Conservation (phyloP, 2,888 invertebrate genomes). For the Chymomyza procnemis region DNA sequence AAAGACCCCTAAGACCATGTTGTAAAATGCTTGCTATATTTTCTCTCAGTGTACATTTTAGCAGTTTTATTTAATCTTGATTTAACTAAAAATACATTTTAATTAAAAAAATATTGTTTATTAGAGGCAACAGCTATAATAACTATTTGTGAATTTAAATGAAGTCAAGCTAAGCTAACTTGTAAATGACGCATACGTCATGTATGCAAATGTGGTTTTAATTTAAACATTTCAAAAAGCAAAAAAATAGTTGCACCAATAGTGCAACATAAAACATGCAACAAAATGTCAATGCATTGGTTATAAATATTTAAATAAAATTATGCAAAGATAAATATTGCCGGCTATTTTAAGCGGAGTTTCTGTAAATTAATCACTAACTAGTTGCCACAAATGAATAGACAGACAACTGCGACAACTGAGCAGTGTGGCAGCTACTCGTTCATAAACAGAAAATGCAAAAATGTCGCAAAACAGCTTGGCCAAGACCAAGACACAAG, state of each 20-base stretch:
- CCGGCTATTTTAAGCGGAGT: slow-evolving; percentile 6
- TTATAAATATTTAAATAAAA: slow-evolving; percentile 34
- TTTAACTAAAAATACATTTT: no score
- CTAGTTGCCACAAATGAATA: slow-evolving; percentile 9
- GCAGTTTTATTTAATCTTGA: no score
- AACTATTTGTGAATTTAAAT: no score
- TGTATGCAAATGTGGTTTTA: neutral
- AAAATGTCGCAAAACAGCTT: neutral
- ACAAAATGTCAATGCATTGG: slow-evolving; percentile 2
- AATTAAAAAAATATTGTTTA: no score
- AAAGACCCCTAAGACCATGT: no score
- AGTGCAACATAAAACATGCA: slow-evolving; percentile 20
- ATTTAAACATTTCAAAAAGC: neutral
- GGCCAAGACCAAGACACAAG: neutral
- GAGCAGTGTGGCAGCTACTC: slow-evolving; percentile 15
- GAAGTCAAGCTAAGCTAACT: neutral
- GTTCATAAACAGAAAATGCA: slow-evolving; percentile 3
- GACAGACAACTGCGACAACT: slow-evolving; percentile 4
- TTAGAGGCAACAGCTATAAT: no score
- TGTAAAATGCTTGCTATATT: no score
- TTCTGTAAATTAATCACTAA: slow-evolving; percentile 29
- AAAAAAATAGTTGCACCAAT: slow-evolving; percentile 9
- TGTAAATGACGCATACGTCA: neutral
- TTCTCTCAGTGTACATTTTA: no score
- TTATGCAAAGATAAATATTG: slow-evolving; percentile 37